Percentiles rank a stretch among this genome's conserved stretches.
Evolutionary conservation across 2,113 vertebrate genomes (phyloP).

Genomic region (Vicugna pacos): DNA sequence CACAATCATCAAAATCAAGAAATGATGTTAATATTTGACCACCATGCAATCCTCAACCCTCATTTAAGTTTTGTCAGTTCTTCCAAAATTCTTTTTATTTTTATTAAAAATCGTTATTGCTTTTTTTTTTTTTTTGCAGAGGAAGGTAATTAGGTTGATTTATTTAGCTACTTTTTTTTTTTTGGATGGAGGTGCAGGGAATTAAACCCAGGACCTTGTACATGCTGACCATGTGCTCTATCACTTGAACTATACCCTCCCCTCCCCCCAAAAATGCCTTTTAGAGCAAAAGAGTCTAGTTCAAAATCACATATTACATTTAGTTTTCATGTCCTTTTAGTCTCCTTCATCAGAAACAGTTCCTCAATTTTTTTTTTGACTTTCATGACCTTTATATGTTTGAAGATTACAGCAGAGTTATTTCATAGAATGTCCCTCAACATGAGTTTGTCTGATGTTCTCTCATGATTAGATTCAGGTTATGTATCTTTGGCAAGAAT

Average conservation of each 20-base stretch:
- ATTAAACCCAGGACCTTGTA: too few relatives aligned
- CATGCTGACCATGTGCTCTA: too few relatives aligned
- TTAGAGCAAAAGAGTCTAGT: background rate
- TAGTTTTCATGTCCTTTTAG: background rate
- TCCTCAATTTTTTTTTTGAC: conserved; percentile 52
- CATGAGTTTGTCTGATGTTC: conserved; percentile 12
- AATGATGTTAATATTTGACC: background rate
- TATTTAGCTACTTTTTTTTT: too few relatives aligned
- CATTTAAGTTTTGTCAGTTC: background rate
- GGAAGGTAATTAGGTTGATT: too few relatives aligned
- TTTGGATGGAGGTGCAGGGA: too few relatives aligned
- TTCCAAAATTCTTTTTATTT: background rate
- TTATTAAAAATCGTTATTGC: too few relatives aligned
- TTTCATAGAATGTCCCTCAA: background rate
- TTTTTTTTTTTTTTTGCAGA: too few relatives aligned
- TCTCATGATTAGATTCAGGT: conserved; percentile 29
- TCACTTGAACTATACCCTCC: too few relatives aligned
- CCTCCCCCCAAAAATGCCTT: background rate
- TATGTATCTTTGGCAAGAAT: conserved; percentile 43
- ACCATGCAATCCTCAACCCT: background rate
- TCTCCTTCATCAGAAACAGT: background rate
- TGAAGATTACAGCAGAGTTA: background rate
- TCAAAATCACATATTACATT: background rate
- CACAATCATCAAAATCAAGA: conserved; percentile 21
- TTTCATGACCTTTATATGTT: conserved; percentile 51